Evolutionary conservation across 2,888 invertebrate genomes (phyloP).

Genomic region (Cartodere bifasciata): DNA sequence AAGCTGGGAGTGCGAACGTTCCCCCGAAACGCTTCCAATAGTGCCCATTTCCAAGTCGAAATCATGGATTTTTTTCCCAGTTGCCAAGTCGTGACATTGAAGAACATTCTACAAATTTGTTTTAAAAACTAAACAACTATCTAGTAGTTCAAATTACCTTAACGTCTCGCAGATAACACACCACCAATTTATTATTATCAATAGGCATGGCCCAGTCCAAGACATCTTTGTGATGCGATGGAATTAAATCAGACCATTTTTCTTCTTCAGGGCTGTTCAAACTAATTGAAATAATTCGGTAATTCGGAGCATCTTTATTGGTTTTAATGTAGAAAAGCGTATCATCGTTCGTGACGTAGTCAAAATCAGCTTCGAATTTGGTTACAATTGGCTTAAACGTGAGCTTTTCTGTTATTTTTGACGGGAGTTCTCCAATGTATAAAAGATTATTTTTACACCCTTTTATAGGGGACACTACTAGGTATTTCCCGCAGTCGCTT

Average conservation of each 20-base stretch:
- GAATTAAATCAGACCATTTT: slow-evolving; percentile 73
- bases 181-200: slow-evolving; percentile 69
- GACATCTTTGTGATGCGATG: slow-evolving; percentile 76
- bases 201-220: slow-evolving; percentile 82
- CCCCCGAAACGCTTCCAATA: slow-evolving; percentile 71
- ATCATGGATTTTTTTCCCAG: slow-evolving; percentile 57
- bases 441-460: slow-evolving; percentile 88
- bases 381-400: slow-evolving; percentile 69
- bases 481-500: slow-evolving; percentile 82
- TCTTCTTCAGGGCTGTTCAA: slow-evolving; percentile 56
- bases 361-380: slow-evolving; percentile 87
- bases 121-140: not conserved
- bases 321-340: slow-evolving; percentile 76
- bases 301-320: slow-evolving; percentile 88
- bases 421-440: slow-evolving; percentile 68
- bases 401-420: slow-evolving; percentile 49
- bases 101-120: slow-evolving; percentile 55
- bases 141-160: slow-evolving; percentile 47
- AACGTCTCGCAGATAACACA: slow-evolving; percentile 87
- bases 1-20: slow-evolving; percentile 74
- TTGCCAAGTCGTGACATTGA: slow-evolving; percentile 61
- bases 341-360: slow-evolving; percentile 86
- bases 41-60: slow-evolving; percentile 82
- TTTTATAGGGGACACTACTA: slow-evolving; percentile 70
- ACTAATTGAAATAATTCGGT: slow-evolving; percentile 75